Evolutionary conservation across 2,888 invertebrate genomes (phyloP), one percentile per base, ranked within the genome.

Genomic region (Dynastes grantii): DNA sequence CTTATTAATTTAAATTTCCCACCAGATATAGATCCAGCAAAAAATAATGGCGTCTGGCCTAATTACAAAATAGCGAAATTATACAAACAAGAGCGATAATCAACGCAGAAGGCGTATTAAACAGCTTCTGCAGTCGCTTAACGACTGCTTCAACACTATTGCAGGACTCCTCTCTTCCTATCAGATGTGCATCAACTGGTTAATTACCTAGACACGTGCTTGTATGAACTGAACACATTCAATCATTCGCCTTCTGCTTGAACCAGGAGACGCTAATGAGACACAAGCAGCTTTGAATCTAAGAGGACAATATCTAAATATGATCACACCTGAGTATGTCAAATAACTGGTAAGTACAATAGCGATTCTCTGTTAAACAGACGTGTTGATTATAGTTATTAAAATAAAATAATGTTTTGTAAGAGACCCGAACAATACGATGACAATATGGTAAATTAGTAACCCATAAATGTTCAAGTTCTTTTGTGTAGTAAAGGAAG

Each of bases 151-250:
- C 29, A 63, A 13, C 49, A 49, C 40, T 13, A 8, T 8, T 45
- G 64, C 49, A 49, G 49, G 67, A 27, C 45, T 40, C 49, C 22
- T 67, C 67, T 67, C 8, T 45, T 45, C 16, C 27, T 22, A 67
- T 67, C 27, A 27, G 67, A 67, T 49, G 45, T 40, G 27, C 67
- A 67, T 49, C 67, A 67, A 67, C 67, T 67, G 49, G 67, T 67
- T 67, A 67, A 67, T 67, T 67, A 67, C 40, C 67, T 27, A 22
- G 67, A 67, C 67, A 51, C 67, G 67, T 67, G 67, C 45, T 67
- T 49, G 67, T 67, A 49, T 22, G 27, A 67, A 27, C 67, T 22
- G 67, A 67, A 67, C 49, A 45, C 67, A 67, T 67, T 67, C 67
- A 49, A 67, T 67, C 67, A 67, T 49, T 67, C 67, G 67, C 49